phyloP scores from a whole-genome alignment of 2,888 invertebrate species.

The Pseudolycoriella hygida region DNA sequence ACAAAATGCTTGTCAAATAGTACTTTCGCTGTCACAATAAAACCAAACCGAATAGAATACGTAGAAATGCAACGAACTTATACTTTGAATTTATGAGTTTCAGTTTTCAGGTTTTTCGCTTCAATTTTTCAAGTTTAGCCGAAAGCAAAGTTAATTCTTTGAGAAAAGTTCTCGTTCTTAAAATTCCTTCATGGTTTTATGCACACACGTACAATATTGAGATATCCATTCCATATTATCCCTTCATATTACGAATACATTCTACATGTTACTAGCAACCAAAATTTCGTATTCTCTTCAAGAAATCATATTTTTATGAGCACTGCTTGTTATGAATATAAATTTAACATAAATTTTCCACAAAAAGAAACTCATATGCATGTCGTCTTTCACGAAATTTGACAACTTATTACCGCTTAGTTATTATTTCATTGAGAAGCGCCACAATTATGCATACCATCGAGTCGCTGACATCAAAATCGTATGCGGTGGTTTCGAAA shows the following conservation, averaged over 20 bases:
- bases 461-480: too few relatives aligned
- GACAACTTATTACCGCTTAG: not conserved
- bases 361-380: not conserved
- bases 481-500: too few relatives aligned
- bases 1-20: too few relatives aligned
- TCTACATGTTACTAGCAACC: not conserved
- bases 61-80: too few relatives aligned
- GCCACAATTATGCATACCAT: too few relatives aligned
- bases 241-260: not conserved
- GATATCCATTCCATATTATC: not conserved
- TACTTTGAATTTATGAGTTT: too few relatives aligned
- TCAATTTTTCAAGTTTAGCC: not conserved
- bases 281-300: not conserved
- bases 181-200: too few relatives aligned
- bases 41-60: too few relatives aligned
- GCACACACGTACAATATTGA: not conserved
- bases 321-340: constrained; percentile 3
- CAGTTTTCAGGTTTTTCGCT: too few relatives aligned
- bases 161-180: too few relatives aligned
- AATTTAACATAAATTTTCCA: constrained; percentile 3
- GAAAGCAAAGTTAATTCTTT: not conserved
- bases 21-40: too few relatives aligned
- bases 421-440: too few relatives aligned
- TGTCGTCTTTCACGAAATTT: not conserved
- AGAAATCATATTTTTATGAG: constrained; percentile 4